These are phyloP conservation scores for Cyclura pinguis DNA, from an alignment of 2,797 vertebrate genomes.

Conservation along the genomic window DNA sequence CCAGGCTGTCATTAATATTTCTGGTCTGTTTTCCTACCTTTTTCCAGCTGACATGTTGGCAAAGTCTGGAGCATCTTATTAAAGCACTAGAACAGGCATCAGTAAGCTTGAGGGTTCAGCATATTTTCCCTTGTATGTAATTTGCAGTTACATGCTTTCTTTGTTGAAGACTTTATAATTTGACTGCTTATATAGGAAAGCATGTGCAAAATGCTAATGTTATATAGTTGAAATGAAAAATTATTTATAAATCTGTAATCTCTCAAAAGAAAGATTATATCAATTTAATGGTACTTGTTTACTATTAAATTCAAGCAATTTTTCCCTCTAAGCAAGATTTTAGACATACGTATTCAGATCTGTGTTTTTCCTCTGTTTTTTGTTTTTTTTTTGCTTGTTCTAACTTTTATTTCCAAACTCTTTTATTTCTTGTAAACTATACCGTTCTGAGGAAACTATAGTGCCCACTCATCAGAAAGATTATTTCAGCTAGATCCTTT, in stretches of 20 bases:
- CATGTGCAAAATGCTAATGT: slow-evolving; percentile 7
- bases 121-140: background rate
- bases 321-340: slow-evolving; percentile 29
- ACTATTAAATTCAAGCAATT: slow-evolving; percentile 7
- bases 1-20: slow-evolving; percentile 29
- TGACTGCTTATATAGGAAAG: slow-evolving; percentile 13
- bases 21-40: slow-evolving; percentile 48
- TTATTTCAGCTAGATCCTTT: slow-evolving; percentile 58
- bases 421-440: slow-evolving; percentile 40
- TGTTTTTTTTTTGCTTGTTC: slow-evolving; percentile 6
- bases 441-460: slow-evolving; percentile 1
- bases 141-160: background rate
- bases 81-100: slow-evolving; percentile 49
- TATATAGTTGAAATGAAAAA: slow-evolving; percentile 30
- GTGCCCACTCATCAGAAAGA: slow-evolving; percentile 59
- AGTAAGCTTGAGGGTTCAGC: background rate
- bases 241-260: slow-evolving; percentile 2
- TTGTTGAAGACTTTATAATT: background rate
- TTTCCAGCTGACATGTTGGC: slow-evolving; percentile 38
- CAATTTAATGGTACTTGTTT: slow-evolving; percentile 3
- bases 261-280: slow-evolving; percentile 20
- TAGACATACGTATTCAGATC: background rate
- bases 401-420: slow-evolving; percentile 48
- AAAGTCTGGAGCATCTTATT: slow-evolving; percentile 43
- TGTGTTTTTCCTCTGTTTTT: background rate